Conservation (phyloP, 23 tunicate species). For the Ciona savignyi region DNA sequence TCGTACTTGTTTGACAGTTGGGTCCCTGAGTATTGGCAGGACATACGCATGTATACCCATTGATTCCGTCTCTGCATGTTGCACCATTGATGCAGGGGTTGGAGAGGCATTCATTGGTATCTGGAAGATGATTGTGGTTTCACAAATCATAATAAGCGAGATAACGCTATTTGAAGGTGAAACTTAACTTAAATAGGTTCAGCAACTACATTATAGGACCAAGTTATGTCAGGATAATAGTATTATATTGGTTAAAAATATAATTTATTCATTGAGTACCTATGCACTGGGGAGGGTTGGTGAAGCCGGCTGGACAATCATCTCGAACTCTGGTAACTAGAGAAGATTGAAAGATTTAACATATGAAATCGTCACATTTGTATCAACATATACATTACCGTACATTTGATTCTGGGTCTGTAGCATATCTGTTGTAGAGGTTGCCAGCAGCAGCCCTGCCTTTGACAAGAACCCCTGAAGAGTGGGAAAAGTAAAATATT, state of each 20-base stretch:
- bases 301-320: not conserved
- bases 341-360: too few species aligned
- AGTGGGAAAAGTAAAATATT: too few species aligned
- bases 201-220: too few species aligned
- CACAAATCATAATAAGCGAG: too few species aligned
- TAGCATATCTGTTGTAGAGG: not conserved
- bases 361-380: not conserved
- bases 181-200: too few species aligned
- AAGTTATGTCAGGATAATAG: too few species aligned
- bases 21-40: not conserved
- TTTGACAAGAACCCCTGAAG: not conserved
- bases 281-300: not conserved
- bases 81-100: not conserved
- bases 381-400: not conserved
- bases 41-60: not conserved
- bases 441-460: not conserved
- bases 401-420: not conserved
- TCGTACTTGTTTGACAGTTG: not conserved
- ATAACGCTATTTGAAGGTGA: too few species aligned
- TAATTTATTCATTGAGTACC: not conserved
- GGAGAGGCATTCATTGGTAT: not conserved
- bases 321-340: not conserved
- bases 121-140: too few species aligned
- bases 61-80: not conserved
- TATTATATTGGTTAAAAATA: too few species aligned